Conservation (phyloP, 2,797 vertebrate genomes). For the Neopelma chrysocephalum region DNA sequence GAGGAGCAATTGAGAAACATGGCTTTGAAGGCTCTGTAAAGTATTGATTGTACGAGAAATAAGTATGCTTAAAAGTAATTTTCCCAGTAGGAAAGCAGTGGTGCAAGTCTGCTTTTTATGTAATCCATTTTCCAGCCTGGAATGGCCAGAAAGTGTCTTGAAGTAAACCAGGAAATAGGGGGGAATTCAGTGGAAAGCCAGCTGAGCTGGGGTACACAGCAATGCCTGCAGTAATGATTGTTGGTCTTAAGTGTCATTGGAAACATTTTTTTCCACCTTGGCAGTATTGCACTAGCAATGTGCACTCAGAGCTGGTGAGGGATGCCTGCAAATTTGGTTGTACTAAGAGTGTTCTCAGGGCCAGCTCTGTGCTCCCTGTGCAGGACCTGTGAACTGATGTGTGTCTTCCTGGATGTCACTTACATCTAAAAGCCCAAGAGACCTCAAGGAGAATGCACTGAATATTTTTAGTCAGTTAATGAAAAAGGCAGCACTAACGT, state of each 20-base stretch:
- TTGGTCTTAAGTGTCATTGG: not conserved
- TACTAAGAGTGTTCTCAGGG: not conserved
- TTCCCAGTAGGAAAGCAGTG: not conserved
- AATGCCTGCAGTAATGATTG: not conserved
- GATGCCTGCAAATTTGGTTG: not conserved
- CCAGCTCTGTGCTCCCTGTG: not conserved
- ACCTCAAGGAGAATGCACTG: not conserved
- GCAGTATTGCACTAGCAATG: not conserved
- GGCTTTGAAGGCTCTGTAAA: not conserved
- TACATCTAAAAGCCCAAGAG: not conserved
- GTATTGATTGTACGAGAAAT: not conserved
- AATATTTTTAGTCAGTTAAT: not conserved
- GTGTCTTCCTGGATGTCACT: not conserved
- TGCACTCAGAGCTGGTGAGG: not conserved
- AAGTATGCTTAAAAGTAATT: not conserved
- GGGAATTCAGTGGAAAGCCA: not conserved
- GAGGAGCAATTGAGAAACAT: not conserved
- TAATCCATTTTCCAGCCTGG: not conserved
- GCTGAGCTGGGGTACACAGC: not conserved
- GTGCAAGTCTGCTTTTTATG: not conserved
- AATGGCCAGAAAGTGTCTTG: not conserved
- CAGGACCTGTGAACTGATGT: not conserved
- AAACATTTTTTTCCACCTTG: not conserved
- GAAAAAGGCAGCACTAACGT: not conserved
- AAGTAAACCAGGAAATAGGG: not conserved